Evolutionary conservation across 2,113 vertebrate species (phyloP).

Genomic region (Takifugu flavidus): DNA sequence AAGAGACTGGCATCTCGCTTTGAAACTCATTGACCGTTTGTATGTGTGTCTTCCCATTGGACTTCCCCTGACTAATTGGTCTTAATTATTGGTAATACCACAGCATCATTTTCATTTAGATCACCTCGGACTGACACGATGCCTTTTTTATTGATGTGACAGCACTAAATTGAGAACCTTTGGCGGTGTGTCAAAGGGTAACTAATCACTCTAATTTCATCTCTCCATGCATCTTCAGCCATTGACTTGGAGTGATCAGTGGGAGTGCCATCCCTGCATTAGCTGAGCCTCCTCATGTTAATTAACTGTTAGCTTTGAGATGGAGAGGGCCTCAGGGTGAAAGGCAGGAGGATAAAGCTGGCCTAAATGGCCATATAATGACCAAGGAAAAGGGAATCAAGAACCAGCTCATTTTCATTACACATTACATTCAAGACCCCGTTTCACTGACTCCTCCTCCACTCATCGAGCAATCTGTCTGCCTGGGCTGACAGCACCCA

Average conservation of each 20-base stretch:
- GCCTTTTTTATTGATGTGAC: constrained; percentile 79
- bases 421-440: constrained; percentile 60
- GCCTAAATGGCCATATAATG: constrained; percentile 72
- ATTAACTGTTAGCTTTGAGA: constrained; percentile 72
- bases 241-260: constrained; percentile 69
- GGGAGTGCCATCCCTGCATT: constrained; percentile 53
- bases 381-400: constrained; percentile 46
- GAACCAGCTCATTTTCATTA: constrained; percentile 64
- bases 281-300: constrained; percentile 64
- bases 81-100: constrained; percentile 78
- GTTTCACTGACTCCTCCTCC: background rate
- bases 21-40: constrained; percentile 36
- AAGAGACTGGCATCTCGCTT: background rate
- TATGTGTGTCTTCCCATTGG: constrained; percentile 50
- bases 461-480: background rate
- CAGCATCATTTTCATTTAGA: constrained; percentile 65
- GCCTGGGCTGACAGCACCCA: constrained; percentile 3
- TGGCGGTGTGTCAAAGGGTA: constrained; percentile 75
- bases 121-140: constrained; percentile 60
- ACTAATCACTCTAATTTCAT: constrained; percentile 79
- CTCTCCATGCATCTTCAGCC: constrained; percentile 59
- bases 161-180: constrained; percentile 78
- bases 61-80: constrained; percentile 71
- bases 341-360: constrained; percentile 58
- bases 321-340: constrained; percentile 69